Base-by-base conservation (phyloP, 1,140 invertebrate species). In the Cyrtorhinus lividipennis region DNA sequence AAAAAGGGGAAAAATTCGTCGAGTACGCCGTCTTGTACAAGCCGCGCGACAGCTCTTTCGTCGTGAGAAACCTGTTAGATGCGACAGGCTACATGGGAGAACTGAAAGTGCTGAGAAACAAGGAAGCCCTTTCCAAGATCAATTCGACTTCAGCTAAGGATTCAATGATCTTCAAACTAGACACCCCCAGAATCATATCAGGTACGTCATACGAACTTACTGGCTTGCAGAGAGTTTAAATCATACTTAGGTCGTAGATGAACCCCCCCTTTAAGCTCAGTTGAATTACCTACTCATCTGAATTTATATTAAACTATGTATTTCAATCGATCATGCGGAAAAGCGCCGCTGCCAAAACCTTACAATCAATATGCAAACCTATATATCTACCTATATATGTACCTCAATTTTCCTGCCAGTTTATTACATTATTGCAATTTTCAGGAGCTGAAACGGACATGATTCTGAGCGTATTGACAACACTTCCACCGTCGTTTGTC, bases 11-110 rank as follows among this genome's bases (percentile, higher is more conserved):
- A 2, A 23, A 64, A 26, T 23, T 46, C 2, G n/a, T 64, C 0
- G 62, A 64, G 46, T 57, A 58, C 25, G 56, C 57, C 18, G 23
- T 64, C 18, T 53, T 64, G 3, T 64, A 64, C 38, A 22, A 27
- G 8, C 62, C 62, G 5, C 58, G 30, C 1, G 62, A 64, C 22
- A 56, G 20, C 13, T 24, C 56, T 13, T 38, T 59, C 10, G 48
- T 38, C 1, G 62, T 64, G 1, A 23, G 62, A 2, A 22, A 20
- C 3, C 30, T 64, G 1, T 24, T 56, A 23, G 62, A 59, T 12
- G 62, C 46, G 1, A 8, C 24, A 5, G 53, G 25, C 15, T 64
- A 64, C 56, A 24, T 15, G 18, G 62, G 62, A 2, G 62, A 64
- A 48, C 20, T 64, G 18, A 45, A 56, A 24, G 22, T 64, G 0